Percentiles rank a stretch among this genome's conserved stretches.
Conservation (phyloP, 2,888 invertebrate species). For the Serripes groenlandicus region DNA sequence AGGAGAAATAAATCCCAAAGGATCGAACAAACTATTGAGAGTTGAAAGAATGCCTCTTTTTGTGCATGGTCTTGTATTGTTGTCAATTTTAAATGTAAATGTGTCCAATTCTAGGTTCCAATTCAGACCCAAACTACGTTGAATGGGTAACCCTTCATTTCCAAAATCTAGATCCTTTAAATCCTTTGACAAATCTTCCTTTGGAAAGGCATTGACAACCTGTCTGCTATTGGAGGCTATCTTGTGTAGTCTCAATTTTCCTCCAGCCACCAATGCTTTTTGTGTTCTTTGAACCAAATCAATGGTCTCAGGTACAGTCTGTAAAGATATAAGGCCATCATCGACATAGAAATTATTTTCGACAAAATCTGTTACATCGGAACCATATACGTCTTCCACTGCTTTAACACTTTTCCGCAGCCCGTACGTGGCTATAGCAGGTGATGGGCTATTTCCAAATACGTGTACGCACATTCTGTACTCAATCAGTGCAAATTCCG, state of each 20-base stretch:
- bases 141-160: conserved; percentile 41
- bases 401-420: conserved; percentile 9
- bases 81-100: conserved; percentile 45
- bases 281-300: conserved; percentile 60
- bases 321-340: conserved; percentile 47
- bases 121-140: conserved; percentile 45
- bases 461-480: conserved; percentile 62
- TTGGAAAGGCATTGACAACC: too few species aligned
- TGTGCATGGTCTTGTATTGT: conserved; percentile 47
- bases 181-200: conserved; percentile 58
- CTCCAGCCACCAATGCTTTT: conserved; percentile 11
- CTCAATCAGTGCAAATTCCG: conserved; percentile 25
- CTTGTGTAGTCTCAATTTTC: conserved; percentile 13
- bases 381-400: conserved; percentile 28
- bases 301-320: conserved; percentile 32
- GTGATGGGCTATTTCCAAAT: too few species aligned
- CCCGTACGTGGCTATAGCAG: too few species aligned
- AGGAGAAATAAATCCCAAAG: too few species aligned
- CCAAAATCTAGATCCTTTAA: conserved; percentile 57
- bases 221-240: too few species aligned
- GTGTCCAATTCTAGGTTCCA: conserved; percentile 63
- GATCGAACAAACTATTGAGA: conserved; percentile 66
- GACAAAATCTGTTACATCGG: conserved; percentile 44
- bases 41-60: conserved; percentile 63
- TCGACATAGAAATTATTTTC: too few species aligned